Conservation (phyloP, 2,797 vertebrate species). For the Apogon hyalosoma region DNA sequence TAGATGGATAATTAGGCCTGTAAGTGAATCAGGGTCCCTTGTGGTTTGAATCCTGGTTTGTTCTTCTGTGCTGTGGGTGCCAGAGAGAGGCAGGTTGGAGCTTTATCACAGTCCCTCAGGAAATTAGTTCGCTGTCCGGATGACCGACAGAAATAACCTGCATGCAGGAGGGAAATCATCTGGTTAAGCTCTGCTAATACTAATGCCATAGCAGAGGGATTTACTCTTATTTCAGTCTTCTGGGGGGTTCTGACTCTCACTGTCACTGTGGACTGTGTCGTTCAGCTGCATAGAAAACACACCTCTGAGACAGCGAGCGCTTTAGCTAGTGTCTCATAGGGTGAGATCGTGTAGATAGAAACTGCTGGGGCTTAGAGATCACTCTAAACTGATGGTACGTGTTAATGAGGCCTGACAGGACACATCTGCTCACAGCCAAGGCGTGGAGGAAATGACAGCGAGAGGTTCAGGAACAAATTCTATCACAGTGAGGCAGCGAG, state of each 20-base stretch:
- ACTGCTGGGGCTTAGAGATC: background rate
- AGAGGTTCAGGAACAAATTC: background rate
- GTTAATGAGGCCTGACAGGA: constrained; percentile 14
- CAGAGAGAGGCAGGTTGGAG: background rate
- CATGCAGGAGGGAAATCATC: background rate
- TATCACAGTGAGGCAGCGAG: background rate
- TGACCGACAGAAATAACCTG: constrained; percentile 7
- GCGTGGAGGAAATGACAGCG: background rate
- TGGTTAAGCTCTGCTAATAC: background rate
- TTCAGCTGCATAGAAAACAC: background rate
- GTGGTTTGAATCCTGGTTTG: background rate
- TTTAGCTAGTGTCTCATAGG: background rate
- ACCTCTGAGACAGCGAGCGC: background rate
- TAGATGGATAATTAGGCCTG: background rate
- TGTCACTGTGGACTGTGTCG: background rate
- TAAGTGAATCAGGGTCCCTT: background rate
- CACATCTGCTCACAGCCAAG: constrained; percentile 12
- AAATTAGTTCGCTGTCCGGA: background rate
- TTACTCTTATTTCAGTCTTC: background rate
- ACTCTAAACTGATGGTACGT: background rate
- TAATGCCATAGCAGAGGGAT: background rate
- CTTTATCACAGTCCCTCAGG: constrained; percentile 10
- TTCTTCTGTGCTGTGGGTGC: background rate
- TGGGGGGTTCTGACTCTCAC: background rate
- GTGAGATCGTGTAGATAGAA: too few species aligned